Evolutionary conservation across 2,888 invertebrate species (phyloP).

Genomic region (Sycophila texana): DNA sequence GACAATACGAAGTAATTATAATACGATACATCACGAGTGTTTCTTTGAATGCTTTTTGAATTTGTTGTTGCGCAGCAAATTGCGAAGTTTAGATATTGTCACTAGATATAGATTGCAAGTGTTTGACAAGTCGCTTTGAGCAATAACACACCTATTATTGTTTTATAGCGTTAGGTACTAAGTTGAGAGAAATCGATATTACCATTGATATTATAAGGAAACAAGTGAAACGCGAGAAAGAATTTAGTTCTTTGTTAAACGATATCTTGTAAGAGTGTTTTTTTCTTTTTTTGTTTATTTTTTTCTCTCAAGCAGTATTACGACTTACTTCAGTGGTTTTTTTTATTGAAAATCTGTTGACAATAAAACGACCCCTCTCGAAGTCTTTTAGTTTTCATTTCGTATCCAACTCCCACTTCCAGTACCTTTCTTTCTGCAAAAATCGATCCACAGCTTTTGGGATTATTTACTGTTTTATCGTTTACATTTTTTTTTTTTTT

Average conservation of each 20-base stretch:
- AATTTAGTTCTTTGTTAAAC: slow-evolving; percentile 43
- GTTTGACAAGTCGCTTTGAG: slow-evolving; percentile 46
- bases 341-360: slow-evolving; percentile 44
- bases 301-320: slow-evolving; percentile 43
- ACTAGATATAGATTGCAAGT: slow-evolving; percentile 14
- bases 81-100: neutral
- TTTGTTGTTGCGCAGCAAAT: slow-evolving; percentile 13
- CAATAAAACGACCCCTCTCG: slow-evolving; percentile 51
- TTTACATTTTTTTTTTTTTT: neutral
- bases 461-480: slow-evolving; percentile 8
- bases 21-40: slow-evolving; percentile 3
- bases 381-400: slow-evolving; percentile 57
- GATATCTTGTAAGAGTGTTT: slow-evolving; percentile 48
- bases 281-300: slow-evolving; percentile 47
- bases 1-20: slow-evolving; percentile 9
- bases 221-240: slow-evolving; percentile 49
- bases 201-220: slow-evolving; percentile 7
- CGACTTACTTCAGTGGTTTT: neutral
- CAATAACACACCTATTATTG: slow-evolving; percentile 39
- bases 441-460: slow-evolving; percentile 33
- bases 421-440: neutral
- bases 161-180: slow-evolving; percentile 20
- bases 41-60: slow-evolving; percentile 19
- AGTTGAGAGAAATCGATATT: slow-evolving; percentile 38
- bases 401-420: slow-evolving; percentile 34